Conservation (phyloP, 2,113 vertebrate genomes). For the Trematomus loennbergii region DNA sequence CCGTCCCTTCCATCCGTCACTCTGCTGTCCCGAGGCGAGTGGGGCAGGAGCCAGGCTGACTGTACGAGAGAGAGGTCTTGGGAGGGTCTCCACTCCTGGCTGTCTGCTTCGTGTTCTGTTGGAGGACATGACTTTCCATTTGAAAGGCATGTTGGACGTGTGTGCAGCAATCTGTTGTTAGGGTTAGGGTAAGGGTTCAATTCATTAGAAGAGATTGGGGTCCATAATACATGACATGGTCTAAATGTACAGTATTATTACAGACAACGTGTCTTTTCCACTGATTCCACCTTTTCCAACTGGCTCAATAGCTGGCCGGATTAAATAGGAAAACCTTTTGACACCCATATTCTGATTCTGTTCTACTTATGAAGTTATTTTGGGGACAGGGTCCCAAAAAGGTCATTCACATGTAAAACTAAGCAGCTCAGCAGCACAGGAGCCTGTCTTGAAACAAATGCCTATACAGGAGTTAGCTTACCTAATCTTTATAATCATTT, state of each 20-base stretch:
- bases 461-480: not conserved
- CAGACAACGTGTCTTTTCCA: constrained; percentile 25
- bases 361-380: constrained; percentile 15
- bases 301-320: constrained; percentile 15
- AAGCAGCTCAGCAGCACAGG: constrained; percentile 19
- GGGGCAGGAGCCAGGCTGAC: constrained; percentile 55
- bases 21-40: constrained; percentile 56
- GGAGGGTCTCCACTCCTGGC: constrained; percentile 57
- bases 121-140: constrained; percentile 49
- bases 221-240: not conserved
- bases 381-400: constrained; percentile 12
- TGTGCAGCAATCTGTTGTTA: constrained; percentile 7
- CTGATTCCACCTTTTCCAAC: constrained; percentile 28
- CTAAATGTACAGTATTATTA: not conserved
- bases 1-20: constrained; percentile 58
- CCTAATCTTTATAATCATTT: not conserved
- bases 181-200: not conserved
- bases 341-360: constrained; percentile 10
- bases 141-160: constrained; percentile 51
- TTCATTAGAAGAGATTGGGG: constrained; percentile 3
- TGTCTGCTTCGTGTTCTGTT: constrained; percentile 50
- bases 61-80: constrained; percentile 60
- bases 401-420: constrained; percentile 36
- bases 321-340: constrained; percentile 39
- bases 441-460: constrained; percentile 2